Evolutionary conservation across 1,140 invertebrate species (phyloP).

Genomic region (Brachystomella parvula): DNA sequence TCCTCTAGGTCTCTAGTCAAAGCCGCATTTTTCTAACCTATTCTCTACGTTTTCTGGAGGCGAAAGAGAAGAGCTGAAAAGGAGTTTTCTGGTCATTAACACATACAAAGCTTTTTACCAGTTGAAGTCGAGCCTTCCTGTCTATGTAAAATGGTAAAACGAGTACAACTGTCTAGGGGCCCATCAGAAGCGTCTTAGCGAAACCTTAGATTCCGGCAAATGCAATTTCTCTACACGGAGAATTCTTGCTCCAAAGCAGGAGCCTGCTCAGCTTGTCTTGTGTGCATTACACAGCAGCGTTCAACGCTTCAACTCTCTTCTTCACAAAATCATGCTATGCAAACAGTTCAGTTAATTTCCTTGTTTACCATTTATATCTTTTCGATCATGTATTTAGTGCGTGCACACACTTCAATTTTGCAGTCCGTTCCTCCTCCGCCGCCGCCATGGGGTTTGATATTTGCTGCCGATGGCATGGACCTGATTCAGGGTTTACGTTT

Average conservation of each 20-base stretch:
- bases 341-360: background rate
- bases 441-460: no score
- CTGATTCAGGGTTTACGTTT: no score
- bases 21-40: no score
- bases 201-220: background rate
- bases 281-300: background rate
- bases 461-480: no score
- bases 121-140: background rate
- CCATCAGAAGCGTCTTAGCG: constrained; percentile 14
- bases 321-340: background rate
- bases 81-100: constrained; percentile 7
- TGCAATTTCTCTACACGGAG: background rate
- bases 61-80: background rate
- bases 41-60: no score
- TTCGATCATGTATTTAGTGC: no score
- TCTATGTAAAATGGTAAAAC: constrained; percentile 2
- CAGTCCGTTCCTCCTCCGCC: no score
- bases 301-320: background rate
- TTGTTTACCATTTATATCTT: no score
- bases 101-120: background rate
- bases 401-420: no score
- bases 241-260: no score
- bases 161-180: constrained; percentile 33
- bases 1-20: no score
- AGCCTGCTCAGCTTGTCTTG: background rate